These are phyloP conservation scores for Leptobrachium ailaonicum DNA, from an alignment of 2,113 vertebrate genomes.

Conservation along the genomic window DNA sequence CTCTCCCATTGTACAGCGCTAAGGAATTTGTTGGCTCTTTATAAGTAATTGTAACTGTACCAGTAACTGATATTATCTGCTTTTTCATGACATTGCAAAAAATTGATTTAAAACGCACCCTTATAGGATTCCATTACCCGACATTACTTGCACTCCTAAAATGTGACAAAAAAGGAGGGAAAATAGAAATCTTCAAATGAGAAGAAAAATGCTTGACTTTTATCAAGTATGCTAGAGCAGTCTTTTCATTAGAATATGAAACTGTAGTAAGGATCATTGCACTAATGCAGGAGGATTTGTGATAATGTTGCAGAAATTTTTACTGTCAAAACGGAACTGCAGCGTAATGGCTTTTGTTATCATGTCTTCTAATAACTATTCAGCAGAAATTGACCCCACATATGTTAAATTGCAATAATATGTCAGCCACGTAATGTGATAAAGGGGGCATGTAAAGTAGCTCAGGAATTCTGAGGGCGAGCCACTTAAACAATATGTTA, in stretches of 20 bases:
- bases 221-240: constrained; percentile 69
- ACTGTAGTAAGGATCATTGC: constrained; percentile 80
- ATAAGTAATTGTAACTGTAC: no score
- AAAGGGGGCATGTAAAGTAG: constrained; percentile 56
- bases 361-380: constrained; percentile 79
- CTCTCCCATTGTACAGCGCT: no score
- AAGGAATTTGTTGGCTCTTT: no score
- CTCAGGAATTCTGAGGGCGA: constrained; percentile 6
- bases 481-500: background rate
- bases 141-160: background rate
- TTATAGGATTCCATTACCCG: no score
- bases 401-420: constrained; percentile 71
- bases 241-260: constrained; percentile 76
- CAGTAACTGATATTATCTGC: no score
- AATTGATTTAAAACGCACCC: no score
- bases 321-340: constrained; percentile 83
- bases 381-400: constrained; percentile 77
- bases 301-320: constrained; percentile 85
- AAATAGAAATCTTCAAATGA: constrained; percentile 56
- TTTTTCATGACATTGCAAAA: no score
- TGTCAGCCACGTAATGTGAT: constrained; percentile 62
- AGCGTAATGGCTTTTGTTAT: constrained; percentile 82
- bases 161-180: constrained; percentile 35
- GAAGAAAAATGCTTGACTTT: constrained; percentile 63
- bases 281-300: constrained; percentile 82